phyloP scores from a whole-genome alignment of 2,797 vertebrate species.

The Neopelma chrysocephalum region DNA sequence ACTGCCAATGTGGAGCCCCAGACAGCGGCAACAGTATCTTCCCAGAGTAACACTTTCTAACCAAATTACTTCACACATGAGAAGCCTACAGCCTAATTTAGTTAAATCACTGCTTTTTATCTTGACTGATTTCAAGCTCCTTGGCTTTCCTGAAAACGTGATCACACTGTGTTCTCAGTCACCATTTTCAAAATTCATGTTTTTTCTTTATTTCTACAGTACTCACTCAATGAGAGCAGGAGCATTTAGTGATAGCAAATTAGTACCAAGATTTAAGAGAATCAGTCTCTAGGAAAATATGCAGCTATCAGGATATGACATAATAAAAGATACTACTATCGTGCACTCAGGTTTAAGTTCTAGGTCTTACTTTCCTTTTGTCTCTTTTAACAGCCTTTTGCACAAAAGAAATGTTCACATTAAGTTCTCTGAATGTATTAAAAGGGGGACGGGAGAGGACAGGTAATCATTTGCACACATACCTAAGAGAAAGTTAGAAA shows the following conservation, averaged over 20 bases:
- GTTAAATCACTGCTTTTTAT: not conserved
- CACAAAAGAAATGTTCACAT: not conserved
- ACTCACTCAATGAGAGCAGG: not conserved
- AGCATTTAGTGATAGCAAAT: not conserved
- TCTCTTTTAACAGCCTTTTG: not conserved
- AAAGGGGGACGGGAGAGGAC: not conserved
- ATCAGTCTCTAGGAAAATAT: not conserved
- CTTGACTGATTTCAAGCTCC: not conserved
- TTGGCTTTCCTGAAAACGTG: not conserved
- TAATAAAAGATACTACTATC: not conserved
- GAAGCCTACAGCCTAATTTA: not conserved
- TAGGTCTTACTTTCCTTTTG: not conserved
- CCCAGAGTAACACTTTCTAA: not conserved
- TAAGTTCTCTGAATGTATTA: not conserved
- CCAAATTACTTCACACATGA: accelerated
- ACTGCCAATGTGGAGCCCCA: accelerated
- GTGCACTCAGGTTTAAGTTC: not conserved
- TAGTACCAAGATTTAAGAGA: not conserved
- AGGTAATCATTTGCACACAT: not conserved
- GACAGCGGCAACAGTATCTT: not conserved
- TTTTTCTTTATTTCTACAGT: not conserved
- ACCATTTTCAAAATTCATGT: not conserved
- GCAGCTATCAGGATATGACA: not conserved
- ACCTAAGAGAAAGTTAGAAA: not conserved
- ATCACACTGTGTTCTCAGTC: not conserved